Percentiles rank a stretch among this genome's conserved stretches.
These are phyloP conservation scores for Pleuronectes platessa DNA, from an alignment of 2,113 vertebrate species.

Conservation along the genomic window DNA sequence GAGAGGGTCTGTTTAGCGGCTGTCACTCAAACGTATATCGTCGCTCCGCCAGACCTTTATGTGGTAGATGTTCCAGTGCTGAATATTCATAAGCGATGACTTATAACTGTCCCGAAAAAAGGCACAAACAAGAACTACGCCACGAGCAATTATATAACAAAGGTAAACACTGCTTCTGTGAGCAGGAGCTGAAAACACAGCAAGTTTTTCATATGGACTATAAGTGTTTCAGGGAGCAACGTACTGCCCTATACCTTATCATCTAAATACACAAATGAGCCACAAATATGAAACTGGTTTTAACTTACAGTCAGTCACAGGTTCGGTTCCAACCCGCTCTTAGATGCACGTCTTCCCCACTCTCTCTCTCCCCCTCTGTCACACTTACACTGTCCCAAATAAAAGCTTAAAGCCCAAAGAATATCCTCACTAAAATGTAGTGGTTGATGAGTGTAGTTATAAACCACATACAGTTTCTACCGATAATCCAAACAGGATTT, in stretches of 20 bases:
- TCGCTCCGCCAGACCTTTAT: slow-evolving; percentile 55
- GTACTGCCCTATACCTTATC: no score
- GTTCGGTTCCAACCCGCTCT: no score
- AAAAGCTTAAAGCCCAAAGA: no score
- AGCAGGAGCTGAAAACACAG: slow-evolving; percentile 10
- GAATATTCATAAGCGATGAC: slow-evolving; percentile 57
- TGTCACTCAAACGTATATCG: slow-evolving; percentile 72
- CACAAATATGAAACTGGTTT: neutral
- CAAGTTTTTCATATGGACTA: neutral
- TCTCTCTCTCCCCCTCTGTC: no score
- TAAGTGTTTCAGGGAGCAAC: slow-evolving; percentile 28
- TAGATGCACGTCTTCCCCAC: no score
- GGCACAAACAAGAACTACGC: slow-evolving; percentile 12
- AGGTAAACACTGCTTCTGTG: slow-evolving; percentile 27
- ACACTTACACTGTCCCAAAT: no score
- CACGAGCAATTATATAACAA: slow-evolving; percentile 40
- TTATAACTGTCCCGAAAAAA: slow-evolving; percentile 12
- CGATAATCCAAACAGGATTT: neutral
- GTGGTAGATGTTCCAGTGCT: slow-evolving; percentile 21
- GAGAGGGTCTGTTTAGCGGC: slow-evolving; percentile 57
- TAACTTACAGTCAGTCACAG: no score
- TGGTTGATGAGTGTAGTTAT: neutral
- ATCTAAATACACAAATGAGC: neutral
- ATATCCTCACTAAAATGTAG: neutral
- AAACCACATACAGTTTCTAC: neutral